phyloP scores from a whole-genome alignment of 1,140 invertebrate species.

The Dendroctonus ponderosae region DNA sequence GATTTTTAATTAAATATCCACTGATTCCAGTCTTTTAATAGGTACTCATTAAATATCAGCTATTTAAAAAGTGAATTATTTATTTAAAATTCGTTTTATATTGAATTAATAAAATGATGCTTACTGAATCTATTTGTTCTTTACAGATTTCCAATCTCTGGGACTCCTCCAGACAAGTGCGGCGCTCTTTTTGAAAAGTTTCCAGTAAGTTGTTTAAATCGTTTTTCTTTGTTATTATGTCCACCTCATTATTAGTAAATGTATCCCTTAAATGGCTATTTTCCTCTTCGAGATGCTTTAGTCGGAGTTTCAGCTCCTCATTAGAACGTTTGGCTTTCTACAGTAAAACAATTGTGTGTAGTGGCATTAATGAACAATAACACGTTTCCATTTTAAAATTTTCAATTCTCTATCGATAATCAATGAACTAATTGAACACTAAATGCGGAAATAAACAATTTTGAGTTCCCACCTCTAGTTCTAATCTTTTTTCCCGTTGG shows the following conservation, averaged over 20 bases:
- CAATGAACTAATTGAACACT: background rate
- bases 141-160: conserved; percentile 29
- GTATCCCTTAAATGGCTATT: conserved; percentile 21
- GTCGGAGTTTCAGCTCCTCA: conserved; percentile 19
- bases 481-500: conserved; percentile 13
- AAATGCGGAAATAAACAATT: no score
- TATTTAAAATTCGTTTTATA: background rate
- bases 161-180: conserved; percentile 13
- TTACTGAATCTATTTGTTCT: conserved; percentile 34
- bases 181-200: conserved; percentile 22
- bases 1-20: no score
- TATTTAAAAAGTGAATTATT: no score
- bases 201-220: conserved; percentile 27
- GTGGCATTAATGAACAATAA: no score
- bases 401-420: background rate
- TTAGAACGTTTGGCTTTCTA: conserved; percentile 21
- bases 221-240: conserved; percentile 23
- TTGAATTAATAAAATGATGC: background rate
- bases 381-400: no score
- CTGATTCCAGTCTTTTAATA: no score
- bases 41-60: no score
- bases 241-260: conserved; percentile 24
- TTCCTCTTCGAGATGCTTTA: conserved; percentile 20
- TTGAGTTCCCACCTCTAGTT: conserved; percentile 15
- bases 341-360: conserved; percentile 7